These are phyloP conservation scores for Zaprionus ornatus DNA, from an alignment of 1,140 invertebrate genomes.

Conservation along the genomic window DNA sequence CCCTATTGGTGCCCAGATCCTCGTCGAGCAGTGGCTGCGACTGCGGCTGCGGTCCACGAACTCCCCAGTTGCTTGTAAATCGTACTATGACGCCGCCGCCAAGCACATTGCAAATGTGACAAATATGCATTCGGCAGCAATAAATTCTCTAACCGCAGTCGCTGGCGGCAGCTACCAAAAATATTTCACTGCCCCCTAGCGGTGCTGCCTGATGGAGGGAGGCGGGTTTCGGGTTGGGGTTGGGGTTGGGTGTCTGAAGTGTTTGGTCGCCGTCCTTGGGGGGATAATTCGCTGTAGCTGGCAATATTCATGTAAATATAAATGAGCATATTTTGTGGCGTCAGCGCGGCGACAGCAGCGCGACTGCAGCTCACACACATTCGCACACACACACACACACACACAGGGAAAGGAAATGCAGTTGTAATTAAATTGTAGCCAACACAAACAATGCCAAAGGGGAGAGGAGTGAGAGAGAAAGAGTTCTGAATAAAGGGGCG, in stretches of 20 bases:
- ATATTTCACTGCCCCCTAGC: slow-evolving; percentile 55
- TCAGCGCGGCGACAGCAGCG: slow-evolving; percentile 48
- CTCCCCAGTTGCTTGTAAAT: slow-evolving; percentile 78
- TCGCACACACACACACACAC: neutral
- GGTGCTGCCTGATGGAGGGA: neutral
- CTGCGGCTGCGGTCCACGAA: slow-evolving; percentile 3
- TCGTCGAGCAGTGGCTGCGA: neutral
- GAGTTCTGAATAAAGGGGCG: neutral
- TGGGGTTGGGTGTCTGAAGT: slow-evolving; percentile 1
- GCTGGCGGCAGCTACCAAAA: slow-evolving; percentile 63
- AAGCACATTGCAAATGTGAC: slow-evolving; percentile 80
- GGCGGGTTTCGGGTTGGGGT: neutral
- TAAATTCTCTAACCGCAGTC: slow-evolving; percentile 79
- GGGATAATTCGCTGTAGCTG: slow-evolving; percentile 42
- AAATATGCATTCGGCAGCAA: slow-evolving; percentile 80
- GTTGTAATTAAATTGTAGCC: slow-evolving; percentile 78
- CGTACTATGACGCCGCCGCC: slow-evolving; percentile 69
- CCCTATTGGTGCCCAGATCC: neutral
- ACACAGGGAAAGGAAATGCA: slow-evolving; percentile 23
- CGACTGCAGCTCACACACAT: slow-evolving; percentile 52
- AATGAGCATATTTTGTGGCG: slow-evolving; percentile 81
- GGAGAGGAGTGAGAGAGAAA: neutral
- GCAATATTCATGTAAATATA: slow-evolving; percentile 76
- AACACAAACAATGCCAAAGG: slow-evolving; percentile 10
- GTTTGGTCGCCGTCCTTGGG: slow-evolving; percentile 25